Percentiles rank a stretch among this genome's conserved stretches.
phyloP scores from a whole-genome alignment of 2,113 vertebrate genomes.

The Poeciliopsis prolifica region DNA sequence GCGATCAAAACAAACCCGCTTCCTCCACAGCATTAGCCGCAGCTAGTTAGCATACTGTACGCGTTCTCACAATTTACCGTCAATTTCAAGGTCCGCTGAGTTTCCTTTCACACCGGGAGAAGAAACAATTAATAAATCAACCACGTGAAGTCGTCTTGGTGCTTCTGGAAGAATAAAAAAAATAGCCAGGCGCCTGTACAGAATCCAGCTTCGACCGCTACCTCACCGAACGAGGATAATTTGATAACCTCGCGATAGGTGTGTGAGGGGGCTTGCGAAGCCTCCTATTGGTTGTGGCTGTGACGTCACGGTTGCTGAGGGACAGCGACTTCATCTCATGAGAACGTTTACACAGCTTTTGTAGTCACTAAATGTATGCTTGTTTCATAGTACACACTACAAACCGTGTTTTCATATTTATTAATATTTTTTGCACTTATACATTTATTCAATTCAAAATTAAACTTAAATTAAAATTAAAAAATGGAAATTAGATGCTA shows the following conservation, averaged over 20 bases:
- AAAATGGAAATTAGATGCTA: no score
- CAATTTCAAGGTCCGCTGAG: conserved; percentile 42
- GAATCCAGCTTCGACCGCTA: conserved; percentile 39
- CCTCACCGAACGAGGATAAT: conserved; percentile 63
- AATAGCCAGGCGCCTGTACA: conserved; percentile 6
- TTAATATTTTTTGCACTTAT: not conserved
- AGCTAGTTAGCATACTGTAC: conserved; percentile 50
- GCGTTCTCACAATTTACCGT: conserved; percentile 53
- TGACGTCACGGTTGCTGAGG: conserved; percentile 80
- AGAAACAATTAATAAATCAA: not conserved
- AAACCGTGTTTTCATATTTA: not conserved
- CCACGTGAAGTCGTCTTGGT: not conserved
- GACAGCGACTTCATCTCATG: conserved; percentile 34
- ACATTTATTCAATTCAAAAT: not conserved
- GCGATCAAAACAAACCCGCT: conserved; percentile 70
- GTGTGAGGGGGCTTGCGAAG: conserved; percentile 30
- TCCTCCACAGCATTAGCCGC: conserved; percentile 29
- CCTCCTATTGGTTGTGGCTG: conserved; percentile 54
- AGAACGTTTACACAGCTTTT: not conserved
- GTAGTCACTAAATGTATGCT: no score
- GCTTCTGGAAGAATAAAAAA: conserved; percentile 9
- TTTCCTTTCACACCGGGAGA: conserved; percentile 27
- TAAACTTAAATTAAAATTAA: no score
- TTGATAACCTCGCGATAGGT: conserved; percentile 71
- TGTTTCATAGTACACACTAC: not conserved